phyloP scores from a whole-genome alignment of 2,113 vertebrate species.

The Acanthochromis polyacanthus region DNA sequence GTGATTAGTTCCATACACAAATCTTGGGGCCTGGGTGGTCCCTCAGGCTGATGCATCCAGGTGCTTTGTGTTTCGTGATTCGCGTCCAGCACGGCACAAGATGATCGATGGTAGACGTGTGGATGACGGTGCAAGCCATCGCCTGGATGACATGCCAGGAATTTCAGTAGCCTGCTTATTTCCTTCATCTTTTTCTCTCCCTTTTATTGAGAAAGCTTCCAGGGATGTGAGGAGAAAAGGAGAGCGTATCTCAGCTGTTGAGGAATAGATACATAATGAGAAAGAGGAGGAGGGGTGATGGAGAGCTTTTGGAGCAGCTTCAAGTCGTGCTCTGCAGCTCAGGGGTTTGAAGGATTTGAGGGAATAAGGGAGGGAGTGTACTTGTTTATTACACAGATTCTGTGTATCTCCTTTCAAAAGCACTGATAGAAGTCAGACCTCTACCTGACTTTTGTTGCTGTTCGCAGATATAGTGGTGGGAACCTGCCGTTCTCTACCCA shows the following conservation, averaged over 20 bases:
- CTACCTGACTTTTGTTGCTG: slow-evolving; percentile 21
- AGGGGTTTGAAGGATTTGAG: slow-evolving; percentile 21
- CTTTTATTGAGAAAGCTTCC: slow-evolving; percentile 13
- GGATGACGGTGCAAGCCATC: slow-evolving; percentile 21
- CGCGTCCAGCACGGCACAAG: slow-evolving; percentile 9
- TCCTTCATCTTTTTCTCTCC: not conserved
- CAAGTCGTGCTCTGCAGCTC: slow-evolving; percentile 10
- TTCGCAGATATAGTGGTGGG: not conserved
- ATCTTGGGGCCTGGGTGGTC: slow-evolving; percentile 33
- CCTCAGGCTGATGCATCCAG: slow-evolving; percentile 27
- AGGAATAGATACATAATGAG: slow-evolving; percentile 26
- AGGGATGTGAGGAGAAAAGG: not conserved
- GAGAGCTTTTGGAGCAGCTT: slow-evolving; percentile 24
- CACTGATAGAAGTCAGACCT: slow-evolving; percentile 6
- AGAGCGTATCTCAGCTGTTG: slow-evolving; percentile 18
- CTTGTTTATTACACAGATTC: slow-evolving; percentile 24
- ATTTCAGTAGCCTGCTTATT: slow-evolving; percentile 37
- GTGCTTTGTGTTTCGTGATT: slow-evolving; percentile 41
- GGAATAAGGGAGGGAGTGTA: not conserved
- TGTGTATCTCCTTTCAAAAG: slow-evolving; percentile 10
- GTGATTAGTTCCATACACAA: slow-evolving; percentile 9
- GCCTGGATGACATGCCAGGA: slow-evolving; percentile 52
- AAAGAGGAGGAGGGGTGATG: slow-evolving; percentile 11
- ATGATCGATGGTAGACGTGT: slow-evolving; percentile 41
- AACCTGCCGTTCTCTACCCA: not conserved